Base-by-base conservation (phyloP, 1,140 invertebrate genomes). In the Pogonomyrmex californicus region DNA sequence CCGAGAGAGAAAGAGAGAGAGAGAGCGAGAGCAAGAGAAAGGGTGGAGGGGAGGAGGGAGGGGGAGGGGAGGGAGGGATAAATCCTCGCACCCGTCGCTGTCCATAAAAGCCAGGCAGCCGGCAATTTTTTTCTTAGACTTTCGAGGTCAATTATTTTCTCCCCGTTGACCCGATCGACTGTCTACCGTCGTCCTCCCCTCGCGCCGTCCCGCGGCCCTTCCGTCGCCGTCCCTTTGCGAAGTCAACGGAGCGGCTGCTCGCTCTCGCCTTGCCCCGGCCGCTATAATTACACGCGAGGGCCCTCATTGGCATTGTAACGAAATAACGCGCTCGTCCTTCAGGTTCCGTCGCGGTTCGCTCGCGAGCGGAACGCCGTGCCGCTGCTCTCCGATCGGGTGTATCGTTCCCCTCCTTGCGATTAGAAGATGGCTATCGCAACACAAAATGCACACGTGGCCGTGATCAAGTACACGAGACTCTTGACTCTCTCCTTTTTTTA, bases 271-370 rank as follows among this genome's bases (percentile, higher is more conserved):
- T 73, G 60, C 33, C 65, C 71, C 33, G 63, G 41, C 47, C 65
- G 68, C 87, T 88, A 88, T 88, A 88, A 88, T 88, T 88, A 88
- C 63, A 63, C 87, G 81, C 41, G 86, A 87, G 60, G 79, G 60
- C 51, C 49, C 36, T 66, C 33, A 83, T 87, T 65, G 63, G 58
- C 60, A 73, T 83, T 71, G 86, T 82, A 83, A 87, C 71, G 86
- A 87, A 87, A 87, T 85, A 82, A 87, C 73, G 81, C 47, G 44
- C 62, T 58, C 70, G 73, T 73, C 66, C 71, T 83, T 66, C 60
- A 44, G 65, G 9, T 85, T 54, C 58, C 41, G 33, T 73, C 75
- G 41, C 44, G 41, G 14, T 17, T 66, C 47, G 47, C 36, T 30
- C 65, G 36, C 23, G 47, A 54, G 17, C 5, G 6, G 66, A 68